Evolutionary conservation across 2,113 vertebrate species (phyloP).

Genomic region (Zapornia atra): DNA sequence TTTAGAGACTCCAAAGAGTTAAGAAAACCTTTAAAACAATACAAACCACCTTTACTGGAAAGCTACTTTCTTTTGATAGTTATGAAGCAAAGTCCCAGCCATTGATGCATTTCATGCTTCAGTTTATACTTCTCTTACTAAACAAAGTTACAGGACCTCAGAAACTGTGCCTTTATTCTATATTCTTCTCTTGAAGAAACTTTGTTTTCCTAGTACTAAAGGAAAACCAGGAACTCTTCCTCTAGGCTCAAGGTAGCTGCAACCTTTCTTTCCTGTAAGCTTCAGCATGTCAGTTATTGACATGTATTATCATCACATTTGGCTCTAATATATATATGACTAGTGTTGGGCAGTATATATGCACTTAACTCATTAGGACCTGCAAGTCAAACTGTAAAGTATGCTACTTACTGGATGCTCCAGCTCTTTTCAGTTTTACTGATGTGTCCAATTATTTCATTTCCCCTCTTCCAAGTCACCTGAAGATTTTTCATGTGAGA

Average conservation of each 20-base stretch:
- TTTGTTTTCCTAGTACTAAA: not conserved
- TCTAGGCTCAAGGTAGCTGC: not conserved
- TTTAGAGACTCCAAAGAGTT: not conserved
- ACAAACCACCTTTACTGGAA: not conserved
- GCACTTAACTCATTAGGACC: not conserved
- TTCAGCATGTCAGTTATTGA: not conserved
- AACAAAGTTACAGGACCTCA: not conserved
- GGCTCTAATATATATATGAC: not conserved
- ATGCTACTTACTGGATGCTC: constrained; percentile 58
- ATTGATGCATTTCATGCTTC: not conserved
- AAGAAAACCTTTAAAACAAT: not conserved
- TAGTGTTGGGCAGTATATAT: not conserved
- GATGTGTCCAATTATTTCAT: not conserved
- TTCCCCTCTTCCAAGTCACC: constrained; percentile 69
- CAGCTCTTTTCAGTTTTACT: constrained; percentile 14
- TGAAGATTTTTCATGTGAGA: not conserved
- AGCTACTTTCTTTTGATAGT: not conserved
- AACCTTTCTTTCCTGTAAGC: not conserved
- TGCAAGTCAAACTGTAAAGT: not conserved
- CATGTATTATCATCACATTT: not conserved
- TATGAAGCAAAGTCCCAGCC: not conserved
- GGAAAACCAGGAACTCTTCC: not conserved
- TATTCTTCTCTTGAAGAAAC: not conserved
- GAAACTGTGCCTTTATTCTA: not conserved
- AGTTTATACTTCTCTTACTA: not conserved